phyloP scores from a whole-genome alignment of 2,797 vertebrate genomes.

The Australoheros facetus region DNA sequence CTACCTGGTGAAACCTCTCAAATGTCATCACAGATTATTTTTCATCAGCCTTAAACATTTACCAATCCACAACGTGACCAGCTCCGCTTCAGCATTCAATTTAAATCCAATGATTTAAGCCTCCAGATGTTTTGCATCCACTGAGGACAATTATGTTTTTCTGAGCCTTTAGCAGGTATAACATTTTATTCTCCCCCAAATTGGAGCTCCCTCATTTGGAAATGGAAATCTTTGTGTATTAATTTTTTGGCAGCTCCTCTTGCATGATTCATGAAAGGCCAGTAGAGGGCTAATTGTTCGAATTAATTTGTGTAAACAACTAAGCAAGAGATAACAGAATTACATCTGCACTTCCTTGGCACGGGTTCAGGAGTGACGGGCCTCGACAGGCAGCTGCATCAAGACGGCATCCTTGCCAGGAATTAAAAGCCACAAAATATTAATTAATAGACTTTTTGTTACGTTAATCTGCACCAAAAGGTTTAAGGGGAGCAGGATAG shows the following conservation, averaged over 20 bases:
- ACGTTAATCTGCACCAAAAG: conserved; percentile 92
- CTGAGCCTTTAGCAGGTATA: conserved; percentile 43
- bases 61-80: too few relatives aligned
- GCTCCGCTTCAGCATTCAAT: neutral
- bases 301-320: conserved; percentile 98
- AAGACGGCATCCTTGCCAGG: conserved; percentile 89
- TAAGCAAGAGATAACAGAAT: conserved; percentile 99
- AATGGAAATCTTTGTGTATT: conserved; percentile 71
- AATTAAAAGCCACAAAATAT: conserved; percentile 96
- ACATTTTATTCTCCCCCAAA: conserved; percentile 23
- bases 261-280: conserved; percentile 95
- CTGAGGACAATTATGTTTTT: neutral
- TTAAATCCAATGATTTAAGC: neutral
- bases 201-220: conserved; percentile 30
- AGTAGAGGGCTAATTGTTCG: conserved; percentile 98
- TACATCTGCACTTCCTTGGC: conserved; percentile 98
- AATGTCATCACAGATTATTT: conserved; percentile 13
- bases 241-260: conserved; percentile 85
- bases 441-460: conserved; percentile 97
- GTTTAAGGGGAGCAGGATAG: conserved; percentile 76
- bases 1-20: neutral
- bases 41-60: neutral
- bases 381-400: conserved; percentile 93
- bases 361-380: conserved; percentile 88
- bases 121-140: neutral